Evolutionary conservation across 2,888 invertebrate species (phyloP), one percentile per base, ranked within the genome.

Genomic region (Rutpela maculata): DNA sequence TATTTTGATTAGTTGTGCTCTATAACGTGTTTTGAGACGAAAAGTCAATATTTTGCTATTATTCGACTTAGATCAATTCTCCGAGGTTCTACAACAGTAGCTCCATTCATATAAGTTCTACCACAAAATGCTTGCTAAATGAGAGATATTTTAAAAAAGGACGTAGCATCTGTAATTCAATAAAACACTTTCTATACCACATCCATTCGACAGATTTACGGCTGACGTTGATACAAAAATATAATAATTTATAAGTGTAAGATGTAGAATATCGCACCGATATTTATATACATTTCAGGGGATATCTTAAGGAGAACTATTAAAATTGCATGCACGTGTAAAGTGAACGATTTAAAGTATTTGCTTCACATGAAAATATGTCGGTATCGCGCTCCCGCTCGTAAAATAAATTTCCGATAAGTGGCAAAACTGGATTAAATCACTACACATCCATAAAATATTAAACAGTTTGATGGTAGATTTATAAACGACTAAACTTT

Each of bases 301-400:
- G 6, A 50, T 50, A 50, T 50, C 50, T 50, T 50, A n/a, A 50
- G n/a, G n/a, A 12, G n/a, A 17, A 50, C 6, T 50, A 50, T 50
- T 15, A 50, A 50, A n/a, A 50, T n/a, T 50, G 50, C 15, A 50
- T 50, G 50, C 50, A 50, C n/a, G 50, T 50, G 50, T 15, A n/a
- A 50, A 5, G n/a, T 50, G 5, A 50, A 50, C n/a, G n/a, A 12
- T 50, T 50, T 50, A 50, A 50, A 50, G 15, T 50, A n/a, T 50
- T n/a, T 50, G 50, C 50, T 15, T 50, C 50, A 50, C n/a, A 50
- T n/a, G n/a, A 50, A n/a, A 50, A 50, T 50, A 50, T n/a, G 50
- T 50, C 50, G 50, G n/a, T 50, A 50, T 50, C n/a, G 50, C n/a
- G n/a, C n/a, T n/a, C n/a, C 1, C 50, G 50, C 15, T n/a, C 50